phyloP scores from a whole-genome alignment of 1,140 invertebrate genomes.

The Nixonia krombeini region DNA sequence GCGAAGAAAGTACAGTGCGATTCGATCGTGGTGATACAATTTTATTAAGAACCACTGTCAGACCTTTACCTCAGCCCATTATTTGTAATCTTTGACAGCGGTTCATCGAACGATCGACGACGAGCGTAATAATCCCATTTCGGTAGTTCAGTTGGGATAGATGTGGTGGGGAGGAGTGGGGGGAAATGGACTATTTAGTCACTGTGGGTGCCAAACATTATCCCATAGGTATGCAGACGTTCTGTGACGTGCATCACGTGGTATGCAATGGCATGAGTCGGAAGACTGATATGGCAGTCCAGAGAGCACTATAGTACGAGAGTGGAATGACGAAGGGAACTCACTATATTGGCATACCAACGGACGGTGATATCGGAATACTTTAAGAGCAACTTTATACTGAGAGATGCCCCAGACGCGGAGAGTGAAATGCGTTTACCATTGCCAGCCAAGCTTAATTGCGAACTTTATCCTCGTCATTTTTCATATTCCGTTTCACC shows the following conservation, averaged over 20 bases:
- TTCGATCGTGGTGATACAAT: too few relatives aligned
- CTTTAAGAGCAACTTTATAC: constrained; percentile 66
- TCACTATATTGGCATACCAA: constrained; percentile 69
- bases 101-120: too few relatives aligned
- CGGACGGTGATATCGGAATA: constrained; percentile 66
- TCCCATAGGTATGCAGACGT: constrained; percentile 63
- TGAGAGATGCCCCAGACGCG: constrained; percentile 7
- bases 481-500: constrained; percentile 6
- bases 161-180: too few relatives aligned
- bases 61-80: neutral
- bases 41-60: too few relatives aligned
- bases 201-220: constrained; percentile 60
- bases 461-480: constrained; percentile 13
- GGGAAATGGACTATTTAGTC: constrained; percentile 6
- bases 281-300: constrained; percentile 52
- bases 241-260: constrained; percentile 58
- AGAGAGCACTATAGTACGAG: constrained; percentile 45
- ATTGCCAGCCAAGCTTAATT: constrained; percentile 20
- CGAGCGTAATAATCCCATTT: too few relatives aligned
- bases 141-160: too few relatives aligned
- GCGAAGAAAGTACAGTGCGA: too few relatives aligned
- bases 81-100: too few relatives aligned
- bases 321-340: constrained; percentile 60
- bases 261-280: constrained; percentile 56
- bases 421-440: constrained; percentile 43